Evolutionary conservation across 2,113 vertebrate species (phyloP), one percentile per base, ranked within the genome.

Genomic region (Egretta garzetta): DNA sequence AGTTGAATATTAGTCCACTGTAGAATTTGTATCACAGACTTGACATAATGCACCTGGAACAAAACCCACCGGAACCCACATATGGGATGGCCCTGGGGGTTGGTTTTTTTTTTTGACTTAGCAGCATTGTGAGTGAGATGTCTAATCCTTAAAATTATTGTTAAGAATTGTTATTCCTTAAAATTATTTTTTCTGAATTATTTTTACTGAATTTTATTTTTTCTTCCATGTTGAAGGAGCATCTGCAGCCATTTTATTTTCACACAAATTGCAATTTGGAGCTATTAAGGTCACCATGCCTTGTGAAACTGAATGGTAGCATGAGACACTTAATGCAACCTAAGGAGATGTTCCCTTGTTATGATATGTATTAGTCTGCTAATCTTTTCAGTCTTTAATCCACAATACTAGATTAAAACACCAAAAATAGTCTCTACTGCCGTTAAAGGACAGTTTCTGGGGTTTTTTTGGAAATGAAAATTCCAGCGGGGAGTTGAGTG

Each of bases 341-440:
- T 41, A 47, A 92, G 90, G 70, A 72, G 80, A 86, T 73, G 27
- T 71, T 47, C 89, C 35, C 90, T 66, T 70, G 55, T 71, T 95
- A 68, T 66, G 70, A 66, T 86, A 56, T 74, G 37, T 26, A 53
- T 88, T 63, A 89, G 52, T 45, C 74, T 86, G 62, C 88, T 96
- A 90, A 93, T 96, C 73, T 93, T 91, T 79, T 77, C 86, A 93
- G n/a, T 37, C 43, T 86, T 83, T 90, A 80, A 86, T 80, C 76
- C 59, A 80, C 88, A 80, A 86, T 60, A 32, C 39, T 73, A 33
- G 30, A 83, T 95, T 94, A 41, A 80, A 72, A 73, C 10, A 45
- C 86, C 49, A 73, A 85, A 97, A 96, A 91, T 92, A 93, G 58
- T 90, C 45, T 75, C 45, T 49, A 30, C 67, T 74, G 52, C 88